These are phyloP conservation scores for Rhinolophus ferrumequinum DNA, from an alignment of 2,113 vertebrate genomes.

Conservation along the genomic window DNA sequence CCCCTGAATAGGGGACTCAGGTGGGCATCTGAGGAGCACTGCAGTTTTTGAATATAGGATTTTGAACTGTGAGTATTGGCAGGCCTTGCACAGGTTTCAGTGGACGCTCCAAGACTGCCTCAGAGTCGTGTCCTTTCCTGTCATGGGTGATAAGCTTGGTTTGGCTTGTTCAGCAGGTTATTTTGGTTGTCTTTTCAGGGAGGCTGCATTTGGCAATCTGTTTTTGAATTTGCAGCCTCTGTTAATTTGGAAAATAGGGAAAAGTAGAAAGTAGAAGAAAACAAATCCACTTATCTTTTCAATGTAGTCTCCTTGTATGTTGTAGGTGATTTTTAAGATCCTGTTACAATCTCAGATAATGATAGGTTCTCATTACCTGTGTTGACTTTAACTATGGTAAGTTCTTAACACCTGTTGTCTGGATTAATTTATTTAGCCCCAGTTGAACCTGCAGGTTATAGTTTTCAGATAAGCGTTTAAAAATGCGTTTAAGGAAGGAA, in stretches of 20 bases:
- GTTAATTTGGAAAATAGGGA: neutral
- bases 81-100: neutral
- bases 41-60: neutral
- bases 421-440: neutral
- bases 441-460: neutral
- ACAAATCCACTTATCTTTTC: neutral
- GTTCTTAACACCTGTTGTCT: neutral
- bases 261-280: neutral
- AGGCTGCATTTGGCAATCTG: neutral
- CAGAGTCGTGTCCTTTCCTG: neutral
- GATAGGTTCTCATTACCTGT: neutral
- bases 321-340: neutral
- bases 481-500: neutral
- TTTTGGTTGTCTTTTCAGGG: neutral
- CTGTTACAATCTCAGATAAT: neutral
- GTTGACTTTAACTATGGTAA: neutral
- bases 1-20: no score
- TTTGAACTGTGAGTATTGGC: neutral
- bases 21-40: neutral
- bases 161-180: neutral
- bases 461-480: conserved; percentile 29
- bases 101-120: neutral
- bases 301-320: neutral
- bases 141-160: neutral
- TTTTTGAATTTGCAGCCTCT: neutral